phyloP scores from a whole-genome alignment of 1,140 invertebrate genomes.

The Trissolcus basalis region DNA sequence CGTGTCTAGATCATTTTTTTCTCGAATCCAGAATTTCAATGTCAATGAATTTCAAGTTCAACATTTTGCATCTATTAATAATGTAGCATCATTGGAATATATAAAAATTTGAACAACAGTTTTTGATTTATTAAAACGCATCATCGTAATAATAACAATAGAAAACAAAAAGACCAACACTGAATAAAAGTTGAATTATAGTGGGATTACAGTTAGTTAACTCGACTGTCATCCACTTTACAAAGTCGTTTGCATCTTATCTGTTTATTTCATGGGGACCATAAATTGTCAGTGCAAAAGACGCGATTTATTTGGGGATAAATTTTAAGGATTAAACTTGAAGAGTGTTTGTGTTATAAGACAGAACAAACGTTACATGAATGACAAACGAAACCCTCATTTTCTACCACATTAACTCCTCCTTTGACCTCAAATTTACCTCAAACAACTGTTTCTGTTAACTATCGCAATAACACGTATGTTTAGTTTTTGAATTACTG shows the following conservation, averaged over 20 bases:
- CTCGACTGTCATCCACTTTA: slow-evolving; percentile 13
- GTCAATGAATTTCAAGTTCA: slow-evolving; percentile 19
- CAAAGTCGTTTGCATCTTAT: slow-evolving; percentile 34
- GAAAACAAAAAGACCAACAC: too few species aligned
- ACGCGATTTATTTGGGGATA: slow-evolving; percentile 39
- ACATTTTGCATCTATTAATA: too few species aligned
- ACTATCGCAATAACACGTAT: slow-evolving; percentile 45
- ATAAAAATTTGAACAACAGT: too few species aligned
- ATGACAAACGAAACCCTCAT: slow-evolving; percentile 57
- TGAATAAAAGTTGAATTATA: too few species aligned
- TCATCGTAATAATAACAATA: too few species aligned
- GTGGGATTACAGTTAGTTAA: not conserved
- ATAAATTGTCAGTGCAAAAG: slow-evolving; percentile 28
- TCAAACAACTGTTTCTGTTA: slow-evolving; percentile 36
- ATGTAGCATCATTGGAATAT: too few species aligned
- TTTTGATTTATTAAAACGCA: too few species aligned
- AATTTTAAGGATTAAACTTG: slow-evolving; percentile 47
- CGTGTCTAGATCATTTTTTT: slow-evolving; percentile 24
- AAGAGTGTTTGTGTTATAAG: slow-evolving; percentile 49
- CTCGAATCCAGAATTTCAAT: slow-evolving; percentile 23
- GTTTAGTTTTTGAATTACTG: slow-evolving; percentile 46
- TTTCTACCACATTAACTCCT: slow-evolving; percentile 50
- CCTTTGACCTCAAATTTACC: slow-evolving; percentile 47
- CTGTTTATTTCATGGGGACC: slow-evolving; percentile 18
- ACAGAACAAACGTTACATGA: slow-evolving; percentile 39